Conservation (phyloP, 2,113 vertebrate species). For the Cepphus grylle region DNA sequence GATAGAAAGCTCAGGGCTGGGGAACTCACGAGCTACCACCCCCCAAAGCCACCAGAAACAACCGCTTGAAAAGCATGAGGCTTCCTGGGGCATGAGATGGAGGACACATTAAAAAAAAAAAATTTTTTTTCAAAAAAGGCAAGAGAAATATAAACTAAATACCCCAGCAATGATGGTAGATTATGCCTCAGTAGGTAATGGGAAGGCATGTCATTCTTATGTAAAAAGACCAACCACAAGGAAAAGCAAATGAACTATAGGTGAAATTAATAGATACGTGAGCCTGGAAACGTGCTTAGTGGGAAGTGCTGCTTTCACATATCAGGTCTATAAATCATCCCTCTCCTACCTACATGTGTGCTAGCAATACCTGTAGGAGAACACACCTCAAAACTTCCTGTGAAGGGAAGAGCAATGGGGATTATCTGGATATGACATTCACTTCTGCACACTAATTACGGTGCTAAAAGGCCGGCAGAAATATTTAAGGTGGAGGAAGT, state of each 20-base stretch:
- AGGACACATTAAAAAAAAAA: not conserved
- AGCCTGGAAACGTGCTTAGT: not conserved
- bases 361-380: not conserved
- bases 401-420: fast-evolving
- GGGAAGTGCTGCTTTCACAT: not conserved
- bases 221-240: not conserved
- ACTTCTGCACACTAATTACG: not conserved
- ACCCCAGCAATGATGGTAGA: not conserved
- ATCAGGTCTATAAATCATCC: not conserved
- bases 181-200: not conserved
- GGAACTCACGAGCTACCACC: not conserved
- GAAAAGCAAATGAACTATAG: not conserved
- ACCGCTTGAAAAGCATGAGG: not conserved
- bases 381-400: not conserved
- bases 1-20: not conserved
- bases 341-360: not conserved
- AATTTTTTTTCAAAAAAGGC: not conserved
- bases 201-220: not conserved
- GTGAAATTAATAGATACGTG: not conserved
- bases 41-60: not conserved
- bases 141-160: not conserved
- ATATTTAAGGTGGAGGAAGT: not conserved
- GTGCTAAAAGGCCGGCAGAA: not conserved
- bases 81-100: not conserved
- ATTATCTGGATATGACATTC: not conserved